Conservation (phyloP, 2,797 vertebrate genomes). For the Rousettus madagascariensis region DNA sequence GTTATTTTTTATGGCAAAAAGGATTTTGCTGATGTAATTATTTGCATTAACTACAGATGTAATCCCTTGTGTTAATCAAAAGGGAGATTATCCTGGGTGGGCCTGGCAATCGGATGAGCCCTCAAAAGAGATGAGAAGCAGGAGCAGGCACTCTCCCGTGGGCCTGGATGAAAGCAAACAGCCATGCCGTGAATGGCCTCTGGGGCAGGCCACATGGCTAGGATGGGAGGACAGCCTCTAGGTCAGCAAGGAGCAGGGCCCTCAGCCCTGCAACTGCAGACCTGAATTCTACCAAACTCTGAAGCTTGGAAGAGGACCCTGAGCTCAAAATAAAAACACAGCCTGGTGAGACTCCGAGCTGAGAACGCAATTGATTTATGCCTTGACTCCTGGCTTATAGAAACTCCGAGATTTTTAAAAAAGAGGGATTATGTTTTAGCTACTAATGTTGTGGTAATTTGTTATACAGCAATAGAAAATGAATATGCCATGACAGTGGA, state of each 20-base stretch:
- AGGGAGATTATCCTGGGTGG: background rate
- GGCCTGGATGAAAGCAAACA: background rate
- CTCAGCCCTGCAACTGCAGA: background rate
- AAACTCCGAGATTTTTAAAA: background rate
- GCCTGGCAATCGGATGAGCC: background rate
- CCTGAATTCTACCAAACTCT: background rate
- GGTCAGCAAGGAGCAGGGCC: background rate
- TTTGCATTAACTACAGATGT: background rate
- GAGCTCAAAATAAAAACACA: background rate
- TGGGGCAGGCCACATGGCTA: background rate
- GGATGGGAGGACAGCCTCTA: background rate
- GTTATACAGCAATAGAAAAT: background rate
- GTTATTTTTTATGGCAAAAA: background rate
- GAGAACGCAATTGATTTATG: background rate
- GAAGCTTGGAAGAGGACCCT: background rate
- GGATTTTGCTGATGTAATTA: background rate
- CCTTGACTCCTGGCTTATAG: background rate
- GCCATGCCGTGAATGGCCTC: background rate
- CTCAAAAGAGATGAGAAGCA: background rate
- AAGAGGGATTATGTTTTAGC: background rate
- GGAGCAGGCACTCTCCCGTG: background rate
- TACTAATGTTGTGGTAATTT: background rate
- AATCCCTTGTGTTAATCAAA: background rate
- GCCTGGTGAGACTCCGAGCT: background rate
- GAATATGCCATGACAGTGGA: background rate